Conservation (phyloP, 2,797 vertebrate species). For the Onychomys leucogaster region DNA sequence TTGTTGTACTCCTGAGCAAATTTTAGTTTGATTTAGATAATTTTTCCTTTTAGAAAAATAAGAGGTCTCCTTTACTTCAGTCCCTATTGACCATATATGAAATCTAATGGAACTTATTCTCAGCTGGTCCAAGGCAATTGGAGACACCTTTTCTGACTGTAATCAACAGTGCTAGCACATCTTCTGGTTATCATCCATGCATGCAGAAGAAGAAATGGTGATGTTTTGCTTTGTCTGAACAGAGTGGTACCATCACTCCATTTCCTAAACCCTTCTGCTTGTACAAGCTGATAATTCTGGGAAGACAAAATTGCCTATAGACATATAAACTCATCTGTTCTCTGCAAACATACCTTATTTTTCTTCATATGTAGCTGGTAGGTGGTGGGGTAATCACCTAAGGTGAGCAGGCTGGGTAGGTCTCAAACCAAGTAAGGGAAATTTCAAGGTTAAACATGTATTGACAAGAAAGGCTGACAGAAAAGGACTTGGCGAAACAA, state of each 20-base stretch:
- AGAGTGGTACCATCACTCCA: slow-evolving; percentile 47
- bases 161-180: background rate
- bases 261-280: slow-evolving; percentile 71
- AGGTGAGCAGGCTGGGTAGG: background rate
- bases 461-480: background rate
- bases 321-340: slow-evolving; percentile 61
- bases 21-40: slow-evolving; percentile 9
- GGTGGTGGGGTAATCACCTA: background rate
- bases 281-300: slow-evolving; percentile 56
- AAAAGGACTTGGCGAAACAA: background rate
- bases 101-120: slow-evolving; percentile 38
- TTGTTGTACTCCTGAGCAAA: slow-evolving; percentile 13
- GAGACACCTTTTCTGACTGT: background rate
- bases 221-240: slow-evolving; percentile 43
- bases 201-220: background rate
- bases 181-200: background rate
- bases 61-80: background rate
- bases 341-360: background rate
- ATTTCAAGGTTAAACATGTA: background rate
- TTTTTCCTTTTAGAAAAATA: slow-evolving; percentile 16
- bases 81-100: background rate
- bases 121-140: slow-evolving; percentile 3
- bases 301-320: slow-evolving; percentile 47
- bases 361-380: slow-evolving; percentile 24
- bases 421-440: background rate